A percentile compares a stretch with the other conserved stretches of the same genome.
phyloP scores from a whole-genome alignment of 2,888 invertebrate genomes.

The Thera obeliscata region DNA sequence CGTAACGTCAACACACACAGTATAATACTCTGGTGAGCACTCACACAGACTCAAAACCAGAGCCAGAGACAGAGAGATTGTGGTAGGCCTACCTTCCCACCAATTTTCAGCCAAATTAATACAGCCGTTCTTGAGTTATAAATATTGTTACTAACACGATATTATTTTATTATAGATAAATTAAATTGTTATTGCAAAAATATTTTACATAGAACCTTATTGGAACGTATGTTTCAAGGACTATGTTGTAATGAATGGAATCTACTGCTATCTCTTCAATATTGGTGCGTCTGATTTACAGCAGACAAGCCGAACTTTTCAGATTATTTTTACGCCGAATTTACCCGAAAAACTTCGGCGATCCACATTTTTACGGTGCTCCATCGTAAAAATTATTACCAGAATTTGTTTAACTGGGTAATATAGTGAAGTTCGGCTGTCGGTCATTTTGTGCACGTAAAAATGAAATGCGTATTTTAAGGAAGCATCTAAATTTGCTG shows the following conservation, averaged over 20 bases:
- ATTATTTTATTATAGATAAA: no score
- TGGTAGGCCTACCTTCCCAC: no score
- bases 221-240: no score
- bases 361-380: conserved; percentile 36
- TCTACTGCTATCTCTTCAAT: background rate
- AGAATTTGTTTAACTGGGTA: conserved; percentile 35
- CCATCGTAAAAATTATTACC: conserved; percentile 37
- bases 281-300: conserved; percentile 39
- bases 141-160: no score
- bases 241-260: background rate
- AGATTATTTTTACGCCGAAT: conserved; percentile 43
- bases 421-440: conserved; percentile 30
- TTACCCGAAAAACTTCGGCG: conserved; percentile 37
- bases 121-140: no score
- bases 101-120: no score
- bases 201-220: no score
- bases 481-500: conserved; percentile 11
- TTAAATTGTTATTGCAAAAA: no score
- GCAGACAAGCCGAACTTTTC: conserved; percentile 36
- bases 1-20: no score
- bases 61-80: no score
- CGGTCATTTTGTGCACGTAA: conserved; percentile 28
- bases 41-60: no score
- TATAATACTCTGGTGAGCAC: no score
- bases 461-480: conserved; percentile 28